Conservation (phyloP, 2,797 vertebrate species). For the Myotis daubentonii region DNA sequence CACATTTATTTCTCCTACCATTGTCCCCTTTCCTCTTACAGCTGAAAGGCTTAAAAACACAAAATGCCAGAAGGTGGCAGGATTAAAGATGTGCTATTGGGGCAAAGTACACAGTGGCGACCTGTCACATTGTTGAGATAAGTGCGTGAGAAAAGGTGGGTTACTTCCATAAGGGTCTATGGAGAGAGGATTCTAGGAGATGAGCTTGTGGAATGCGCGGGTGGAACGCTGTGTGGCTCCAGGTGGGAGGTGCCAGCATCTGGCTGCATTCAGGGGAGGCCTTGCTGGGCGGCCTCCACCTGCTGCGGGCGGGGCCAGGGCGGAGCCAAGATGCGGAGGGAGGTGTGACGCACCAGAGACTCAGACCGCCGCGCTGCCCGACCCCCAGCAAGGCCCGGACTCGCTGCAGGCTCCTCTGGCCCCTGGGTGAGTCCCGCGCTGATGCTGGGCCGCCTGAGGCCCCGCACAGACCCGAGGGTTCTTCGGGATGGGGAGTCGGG, state of each 20-base stretch:
- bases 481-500: neutral
- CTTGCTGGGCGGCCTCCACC: neutral
- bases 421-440: neutral
- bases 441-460: too few relatives aligned
- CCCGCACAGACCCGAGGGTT: rapidly evolving
- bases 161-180: neutral
- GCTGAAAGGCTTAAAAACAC: neutral
- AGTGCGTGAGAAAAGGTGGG: neutral
- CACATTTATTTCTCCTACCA: neutral
- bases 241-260: rapidly evolving
- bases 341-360: constrained; percentile 59
- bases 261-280: rapidly evolving
- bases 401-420: neutral
- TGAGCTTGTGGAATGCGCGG: rapidly evolving
- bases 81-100: neutral
- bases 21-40: neutral
- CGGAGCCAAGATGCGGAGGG: constrained; percentile 50
- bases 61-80: neutral
- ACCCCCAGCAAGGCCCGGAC: neutral
- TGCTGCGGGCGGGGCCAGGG: constrained; percentile 56
- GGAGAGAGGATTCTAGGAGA: neutral
- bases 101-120: neutral
- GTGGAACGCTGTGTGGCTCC: rapidly evolving
- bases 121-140: neutral
- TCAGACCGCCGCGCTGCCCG: neutral